These are phyloP conservation scores for Drosophila mauritiana DNA, from an alignment of 1,140 invertebrate species.

Conservation along the genomic window DNA sequence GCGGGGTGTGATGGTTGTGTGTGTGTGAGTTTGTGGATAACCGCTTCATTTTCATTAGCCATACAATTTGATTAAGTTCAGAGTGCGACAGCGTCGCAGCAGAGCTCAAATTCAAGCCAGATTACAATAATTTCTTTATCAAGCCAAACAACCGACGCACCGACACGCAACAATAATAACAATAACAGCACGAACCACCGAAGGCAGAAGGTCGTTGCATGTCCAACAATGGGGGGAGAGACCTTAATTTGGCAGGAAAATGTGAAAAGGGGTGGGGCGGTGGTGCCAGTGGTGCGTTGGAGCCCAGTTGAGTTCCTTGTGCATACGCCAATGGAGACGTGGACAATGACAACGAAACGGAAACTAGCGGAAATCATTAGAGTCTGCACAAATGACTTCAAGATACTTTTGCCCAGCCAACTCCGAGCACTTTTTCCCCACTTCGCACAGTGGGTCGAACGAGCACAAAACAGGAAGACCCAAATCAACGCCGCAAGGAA, in stretches of 20 bases:
- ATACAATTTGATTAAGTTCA: slow-evolving; percentile 70
- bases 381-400: slow-evolving; percentile 78
- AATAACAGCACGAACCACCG: slow-evolving; percentile 15
- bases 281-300: not conserved
- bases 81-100: slow-evolving; percentile 26
- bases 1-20: not conserved
- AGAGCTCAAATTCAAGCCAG: slow-evolving; percentile 36
- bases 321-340: slow-evolving; percentile 30
- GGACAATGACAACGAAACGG: slow-evolving; percentile 67
- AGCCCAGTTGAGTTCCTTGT: slow-evolving; percentile 15
- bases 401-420: slow-evolving; percentile 61
- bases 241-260: slow-evolving; percentile 53
- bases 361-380: slow-evolving; percentile 82
- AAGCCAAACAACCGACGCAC: slow-evolving; percentile 38
- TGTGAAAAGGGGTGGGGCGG: slow-evolving; percentile 31
- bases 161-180: slow-evolving; percentile 43
- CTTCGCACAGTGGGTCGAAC: slow-evolving; percentile 29
- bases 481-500: slow-evolving; percentile 30
- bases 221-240: slow-evolving; percentile 42
- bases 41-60: slow-evolving; percentile 51
- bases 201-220: slow-evolving; percentile 48
- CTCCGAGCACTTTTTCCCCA: slow-evolving; percentile 43
- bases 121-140: slow-evolving; percentile 62
- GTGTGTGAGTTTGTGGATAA: slow-evolving; percentile 27
- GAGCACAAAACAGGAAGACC: slow-evolving; percentile 9